Evolutionary conservation across 2,113 vertebrate genomes (phyloP).

Genomic region (Hystrix brachyura): DNA sequence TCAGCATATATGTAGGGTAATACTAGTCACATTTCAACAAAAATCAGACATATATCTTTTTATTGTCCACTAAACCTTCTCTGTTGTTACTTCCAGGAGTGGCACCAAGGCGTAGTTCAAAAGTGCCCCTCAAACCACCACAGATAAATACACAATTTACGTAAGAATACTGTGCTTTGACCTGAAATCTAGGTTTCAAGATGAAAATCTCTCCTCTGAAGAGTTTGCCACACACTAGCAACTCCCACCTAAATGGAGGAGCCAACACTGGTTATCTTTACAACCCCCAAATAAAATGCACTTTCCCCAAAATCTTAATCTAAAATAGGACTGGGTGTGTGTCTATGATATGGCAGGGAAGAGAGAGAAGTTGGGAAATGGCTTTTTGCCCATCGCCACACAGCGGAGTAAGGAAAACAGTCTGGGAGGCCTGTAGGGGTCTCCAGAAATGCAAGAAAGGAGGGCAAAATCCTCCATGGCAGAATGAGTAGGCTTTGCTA

Average conservation of each 20-base stretch:
- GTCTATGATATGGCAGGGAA: not conserved
- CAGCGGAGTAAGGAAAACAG: not conserved
- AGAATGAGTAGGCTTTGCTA: not conserved
- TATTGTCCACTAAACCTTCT: not conserved
- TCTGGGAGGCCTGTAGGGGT: not conserved
- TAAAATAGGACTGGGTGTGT: not conserved
- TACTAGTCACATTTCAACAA: not conserved
- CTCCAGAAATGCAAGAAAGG: not conserved
- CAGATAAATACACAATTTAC: not conserved
- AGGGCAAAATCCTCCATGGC: not conserved
- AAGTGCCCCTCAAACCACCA: not conserved
- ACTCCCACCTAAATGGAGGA: not conserved
- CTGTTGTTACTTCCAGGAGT: not conserved
- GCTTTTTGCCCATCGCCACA: not conserved
- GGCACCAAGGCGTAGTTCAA: not conserved
- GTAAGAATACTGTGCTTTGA: not conserved
- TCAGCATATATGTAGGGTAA: not conserved
- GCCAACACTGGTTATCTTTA: not conserved
- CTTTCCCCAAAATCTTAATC: not conserved
- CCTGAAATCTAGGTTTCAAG: not conserved
- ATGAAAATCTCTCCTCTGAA: not conserved
- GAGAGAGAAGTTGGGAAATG: not conserved
- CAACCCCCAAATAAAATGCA: not conserved
- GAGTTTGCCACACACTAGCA: not conserved
- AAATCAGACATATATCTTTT: not conserved